phyloP scores from a whole-genome alignment of 2,888 invertebrate species.

The Salticus scenicus region DNA sequence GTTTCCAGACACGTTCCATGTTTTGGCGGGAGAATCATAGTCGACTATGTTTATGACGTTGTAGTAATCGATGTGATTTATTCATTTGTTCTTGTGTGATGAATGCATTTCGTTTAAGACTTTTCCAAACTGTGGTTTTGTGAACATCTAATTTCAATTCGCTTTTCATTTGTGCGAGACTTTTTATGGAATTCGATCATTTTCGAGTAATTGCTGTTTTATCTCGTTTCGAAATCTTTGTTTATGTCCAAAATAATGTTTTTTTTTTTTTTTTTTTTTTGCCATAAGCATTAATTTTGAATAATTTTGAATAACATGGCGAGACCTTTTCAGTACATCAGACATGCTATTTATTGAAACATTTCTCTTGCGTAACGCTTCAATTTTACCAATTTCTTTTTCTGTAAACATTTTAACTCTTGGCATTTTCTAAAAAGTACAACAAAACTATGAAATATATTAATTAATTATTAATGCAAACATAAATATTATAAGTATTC shows the following conservation, averaged over 20 bases:
- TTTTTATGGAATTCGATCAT: neutral
- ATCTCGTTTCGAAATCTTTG: neutral
- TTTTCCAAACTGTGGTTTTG: constrained; percentile 12
- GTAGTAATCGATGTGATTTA: neutral
- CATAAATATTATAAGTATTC: no score
- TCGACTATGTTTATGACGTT: no score
- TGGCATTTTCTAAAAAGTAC: neutral
- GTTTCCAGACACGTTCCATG: no score
- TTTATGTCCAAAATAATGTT: neutral
- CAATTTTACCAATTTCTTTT: constrained; percentile 8
- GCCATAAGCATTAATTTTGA: neutral
- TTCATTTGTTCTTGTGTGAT: neutral
- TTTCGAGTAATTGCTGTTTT: neutral
- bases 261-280: no score
- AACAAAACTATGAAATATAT: neutral
- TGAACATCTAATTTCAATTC: constrained; percentile 1
- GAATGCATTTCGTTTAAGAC: neutral
- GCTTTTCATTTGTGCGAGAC: neutral
- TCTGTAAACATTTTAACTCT: neutral
- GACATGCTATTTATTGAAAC: no score
- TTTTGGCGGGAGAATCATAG: no score
- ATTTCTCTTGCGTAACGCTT: neutral
- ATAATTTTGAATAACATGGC: neutral
- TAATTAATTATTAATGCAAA: neutral
- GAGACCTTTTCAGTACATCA: neutral